Evolutionary conservation across 2,888 invertebrate species (phyloP).

Genomic region (Digitonthophagus gazella): DNA sequence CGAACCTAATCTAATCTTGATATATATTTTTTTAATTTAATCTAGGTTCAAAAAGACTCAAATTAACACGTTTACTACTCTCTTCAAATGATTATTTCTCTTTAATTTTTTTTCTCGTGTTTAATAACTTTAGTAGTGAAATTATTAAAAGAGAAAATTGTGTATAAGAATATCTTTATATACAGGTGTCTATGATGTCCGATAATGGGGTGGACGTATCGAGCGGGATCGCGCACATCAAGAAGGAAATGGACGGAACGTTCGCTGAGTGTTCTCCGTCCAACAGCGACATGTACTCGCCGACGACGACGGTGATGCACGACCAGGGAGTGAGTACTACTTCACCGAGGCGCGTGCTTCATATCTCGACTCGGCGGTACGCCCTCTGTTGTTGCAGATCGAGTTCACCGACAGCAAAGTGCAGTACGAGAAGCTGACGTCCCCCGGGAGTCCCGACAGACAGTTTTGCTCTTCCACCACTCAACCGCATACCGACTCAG

Average conservation of each 20-base stretch:
- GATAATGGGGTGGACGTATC: conserved; percentile 48
- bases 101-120: neutral
- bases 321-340: conserved; percentile 50
- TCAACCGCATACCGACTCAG: conserved; percentile 62
- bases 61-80: too few species aligned
- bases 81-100: neutral
- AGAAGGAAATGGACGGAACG: conserved; percentile 57
- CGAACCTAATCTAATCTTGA: neutral
- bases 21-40: too few species aligned
- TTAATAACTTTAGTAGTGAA: neutral
- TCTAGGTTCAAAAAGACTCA: too few species aligned
- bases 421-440: conserved; percentile 61
- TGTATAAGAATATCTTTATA: neutral
- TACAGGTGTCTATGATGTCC: conserved; percentile 72
- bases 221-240: conserved; percentile 47
- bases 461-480: conserved; percentile 91
- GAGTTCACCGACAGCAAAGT: conserved; percentile 45
- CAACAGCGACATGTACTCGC: conserved; percentile 56
- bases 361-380: neutral
- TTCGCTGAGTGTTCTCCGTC: conserved; percentile 55
- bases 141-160: neutral
- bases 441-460: conserved; percentile 78
- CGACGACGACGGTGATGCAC: conserved; percentile 54
- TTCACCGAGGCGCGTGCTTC: conserved; percentile 12
- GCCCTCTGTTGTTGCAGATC: conserved; percentile 44